Evolutionary conservation across 2,797 vertebrate species (phyloP).

Genomic region (Syndactyla subalaris): DNA sequence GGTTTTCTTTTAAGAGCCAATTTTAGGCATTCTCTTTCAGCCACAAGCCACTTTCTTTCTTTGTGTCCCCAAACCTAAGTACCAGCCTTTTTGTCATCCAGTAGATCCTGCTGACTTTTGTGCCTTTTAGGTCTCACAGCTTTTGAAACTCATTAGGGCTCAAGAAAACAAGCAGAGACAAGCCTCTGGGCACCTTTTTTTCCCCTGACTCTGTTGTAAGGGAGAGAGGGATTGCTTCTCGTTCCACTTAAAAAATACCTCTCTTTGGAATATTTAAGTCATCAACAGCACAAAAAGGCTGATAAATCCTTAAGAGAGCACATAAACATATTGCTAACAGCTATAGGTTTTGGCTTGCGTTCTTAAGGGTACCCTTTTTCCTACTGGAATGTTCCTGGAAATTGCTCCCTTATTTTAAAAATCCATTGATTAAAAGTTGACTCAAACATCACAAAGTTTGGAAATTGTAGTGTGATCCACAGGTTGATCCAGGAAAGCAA

Average conservation of each 20-base stretch:
- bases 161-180: not conserved
- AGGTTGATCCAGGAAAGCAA: not conserved
- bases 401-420: not conserved
- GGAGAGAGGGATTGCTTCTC: not conserved
- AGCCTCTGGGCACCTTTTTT: not conserved
- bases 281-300: not conserved
- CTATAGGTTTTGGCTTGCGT: not conserved
- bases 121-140: not conserved
- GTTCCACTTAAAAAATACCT: not conserved
- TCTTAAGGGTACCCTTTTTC: not conserved
- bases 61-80: not conserved
- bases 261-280: not conserved
- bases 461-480: not conserved
- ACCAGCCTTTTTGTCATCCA: not conserved
- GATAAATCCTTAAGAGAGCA: not conserved
- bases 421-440: not conserved
- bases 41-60: not conserved
- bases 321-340: not conserved
- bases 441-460: not conserved
- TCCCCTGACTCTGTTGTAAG: not conserved
- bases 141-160: not conserved
- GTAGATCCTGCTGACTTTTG: not conserved
- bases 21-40: not conserved
- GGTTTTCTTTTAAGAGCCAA: no score
- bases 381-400: constrained; percentile 12